These are phyloP conservation scores for Drosophila pruinosa DNA, from an alignment of 1,140 invertebrate species.

Conservation along the genomic window DNA sequence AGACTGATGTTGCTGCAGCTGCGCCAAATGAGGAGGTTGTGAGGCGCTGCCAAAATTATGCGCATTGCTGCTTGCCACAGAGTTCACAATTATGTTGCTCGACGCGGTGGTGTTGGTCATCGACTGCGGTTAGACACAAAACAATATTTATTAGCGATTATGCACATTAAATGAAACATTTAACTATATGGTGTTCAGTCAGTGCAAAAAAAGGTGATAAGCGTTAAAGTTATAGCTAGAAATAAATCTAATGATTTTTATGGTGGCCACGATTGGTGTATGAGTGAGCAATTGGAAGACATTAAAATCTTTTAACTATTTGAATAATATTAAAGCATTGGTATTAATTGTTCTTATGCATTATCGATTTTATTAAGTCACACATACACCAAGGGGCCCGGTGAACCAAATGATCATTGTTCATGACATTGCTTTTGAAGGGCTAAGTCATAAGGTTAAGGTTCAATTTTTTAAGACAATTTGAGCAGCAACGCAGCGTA, in stretches of 20 bases:
- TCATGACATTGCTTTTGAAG: not conserved
- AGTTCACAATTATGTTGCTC: conserved; percentile 82
- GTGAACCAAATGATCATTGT: not conserved
- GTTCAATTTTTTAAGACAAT: not conserved
- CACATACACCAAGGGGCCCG: not conserved
- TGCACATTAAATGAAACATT: not conserved
- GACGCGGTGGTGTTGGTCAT: conserved; percentile 72
- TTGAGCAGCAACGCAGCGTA: conserved; percentile 21
- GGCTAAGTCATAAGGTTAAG: conserved; percentile 2
- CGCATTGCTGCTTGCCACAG: conserved; percentile 69
- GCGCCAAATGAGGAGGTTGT: conserved; percentile 74
- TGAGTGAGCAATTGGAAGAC: conserved; percentile 40
- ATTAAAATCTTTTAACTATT: not conserved
- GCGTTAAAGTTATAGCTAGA: conserved; percentile 39
- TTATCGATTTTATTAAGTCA: no score
- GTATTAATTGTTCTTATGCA: not conserved
- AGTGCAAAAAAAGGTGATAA: conserved; percentile 62
- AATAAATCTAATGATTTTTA: conserved; percentile 18
- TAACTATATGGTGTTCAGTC: not conserved
- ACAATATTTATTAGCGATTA: not conserved
- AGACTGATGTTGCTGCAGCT: conserved; percentile 59
- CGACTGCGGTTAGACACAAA: conserved; percentile 48
- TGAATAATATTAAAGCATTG: not conserved
- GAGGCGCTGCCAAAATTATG: conserved; percentile 58
- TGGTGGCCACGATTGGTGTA: conserved; percentile 4